Evolutionary conservation across 1,140 invertebrate species (phyloP).

Genomic region (Adoxophyes honmai): DNA sequence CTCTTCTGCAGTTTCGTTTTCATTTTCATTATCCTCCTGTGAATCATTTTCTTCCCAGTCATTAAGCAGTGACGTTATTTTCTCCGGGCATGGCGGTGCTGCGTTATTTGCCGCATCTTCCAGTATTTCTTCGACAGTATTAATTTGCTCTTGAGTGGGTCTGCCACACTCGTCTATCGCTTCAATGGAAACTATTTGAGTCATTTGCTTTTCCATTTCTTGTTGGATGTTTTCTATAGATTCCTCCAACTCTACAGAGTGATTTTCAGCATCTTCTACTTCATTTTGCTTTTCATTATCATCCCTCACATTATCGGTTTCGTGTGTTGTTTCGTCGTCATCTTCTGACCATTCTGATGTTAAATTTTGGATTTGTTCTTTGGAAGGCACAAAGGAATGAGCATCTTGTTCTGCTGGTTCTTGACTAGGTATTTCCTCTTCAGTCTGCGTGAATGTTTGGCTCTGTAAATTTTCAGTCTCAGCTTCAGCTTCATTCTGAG

Average conservation of each 20-base stretch:
- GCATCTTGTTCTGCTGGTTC: slow-evolving; percentile 16
- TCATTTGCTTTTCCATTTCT: slow-evolving; percentile 55
- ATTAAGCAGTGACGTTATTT: slow-evolving; percentile 68
- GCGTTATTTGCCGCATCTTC: neutral
- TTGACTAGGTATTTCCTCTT: neutral
- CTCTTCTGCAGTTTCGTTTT: slow-evolving; percentile 17
- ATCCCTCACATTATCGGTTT: slow-evolving; percentile 3
- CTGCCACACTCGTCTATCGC: slow-evolving; percentile 14
- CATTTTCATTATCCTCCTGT: slow-evolving; percentile 50
- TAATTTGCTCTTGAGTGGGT: slow-evolving; percentile 8
- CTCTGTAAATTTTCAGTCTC: neutral
- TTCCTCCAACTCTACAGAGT: slow-evolving; percentile 53
- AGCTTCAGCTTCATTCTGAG: neutral
- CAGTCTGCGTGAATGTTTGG: neutral
- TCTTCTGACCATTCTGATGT: slow-evolving; percentile 72
- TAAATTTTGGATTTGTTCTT: slow-evolving; percentile 49
- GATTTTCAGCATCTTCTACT: slow-evolving; percentile 19
- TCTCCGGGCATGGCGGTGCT: slow-evolving; percentile 36
- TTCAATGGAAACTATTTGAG: slow-evolving; percentile 14
- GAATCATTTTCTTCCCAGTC: slow-evolving; percentile 76
- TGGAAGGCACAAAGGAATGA: slow-evolving; percentile 20
- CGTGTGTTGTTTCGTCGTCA: slow-evolving; percentile 39
- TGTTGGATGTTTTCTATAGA: slow-evolving; percentile 72
- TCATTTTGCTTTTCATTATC: slow-evolving; percentile 18
- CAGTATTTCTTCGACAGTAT: neutral